phyloP scores from a whole-genome alignment of 2,797 vertebrate species.

The Coluber constrictor region DNA sequence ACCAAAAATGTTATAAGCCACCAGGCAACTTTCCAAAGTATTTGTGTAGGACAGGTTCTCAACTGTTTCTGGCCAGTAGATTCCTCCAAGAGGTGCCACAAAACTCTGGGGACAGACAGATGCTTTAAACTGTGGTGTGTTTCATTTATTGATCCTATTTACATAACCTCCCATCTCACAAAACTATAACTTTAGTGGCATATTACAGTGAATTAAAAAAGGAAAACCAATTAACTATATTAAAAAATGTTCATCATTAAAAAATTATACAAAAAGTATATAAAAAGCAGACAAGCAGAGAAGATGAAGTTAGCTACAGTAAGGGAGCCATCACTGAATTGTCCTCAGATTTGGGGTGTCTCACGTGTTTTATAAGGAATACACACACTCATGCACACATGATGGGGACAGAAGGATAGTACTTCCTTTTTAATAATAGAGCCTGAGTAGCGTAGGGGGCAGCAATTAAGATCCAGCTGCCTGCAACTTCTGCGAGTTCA shows the following conservation, averaged over 20 bases:
- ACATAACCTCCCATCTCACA: background rate
- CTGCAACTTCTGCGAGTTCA: no score
- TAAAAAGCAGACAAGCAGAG: background rate
- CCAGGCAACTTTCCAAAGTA: constrained; percentile 52
- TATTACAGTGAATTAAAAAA: background rate
- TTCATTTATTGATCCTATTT: background rate
- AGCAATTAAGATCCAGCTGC: no score
- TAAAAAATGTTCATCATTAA: background rate
- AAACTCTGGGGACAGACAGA: background rate
- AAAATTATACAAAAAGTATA: background rate
- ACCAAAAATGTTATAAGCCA: constrained; percentile 53
- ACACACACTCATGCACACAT: background rate
- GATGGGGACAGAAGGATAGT: background rate
- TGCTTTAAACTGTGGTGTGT: background rate
- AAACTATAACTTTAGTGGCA: background rate
- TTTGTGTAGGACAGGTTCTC: constrained; percentile 34
- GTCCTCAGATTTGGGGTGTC: background rate
- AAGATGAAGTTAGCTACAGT: background rate
- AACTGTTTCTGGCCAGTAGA: constrained; percentile 34
- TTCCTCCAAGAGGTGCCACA: constrained; percentile 13
- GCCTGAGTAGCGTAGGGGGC: no score
- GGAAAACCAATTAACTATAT: background rate
- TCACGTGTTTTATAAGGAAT: background rate
- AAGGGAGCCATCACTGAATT: background rate
- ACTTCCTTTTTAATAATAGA: background rate